Base-by-base conservation (phyloP, 2,113 vertebrate genomes). In the Tragelaphus imberbis region DNA sequence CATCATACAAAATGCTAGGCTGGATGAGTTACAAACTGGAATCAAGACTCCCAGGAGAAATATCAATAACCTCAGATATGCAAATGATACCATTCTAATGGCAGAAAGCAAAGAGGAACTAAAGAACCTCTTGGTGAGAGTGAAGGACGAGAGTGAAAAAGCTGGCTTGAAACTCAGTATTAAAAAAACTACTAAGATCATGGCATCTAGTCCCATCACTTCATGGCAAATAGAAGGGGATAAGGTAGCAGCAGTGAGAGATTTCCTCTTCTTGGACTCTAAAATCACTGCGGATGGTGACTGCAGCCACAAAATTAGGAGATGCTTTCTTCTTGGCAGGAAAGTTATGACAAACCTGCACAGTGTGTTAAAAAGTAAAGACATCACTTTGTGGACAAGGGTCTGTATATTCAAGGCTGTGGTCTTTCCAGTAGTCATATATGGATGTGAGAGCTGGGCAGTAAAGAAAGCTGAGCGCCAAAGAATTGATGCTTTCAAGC, bases 381-480 rank as follows among this genome's bases (percentile, higher is more conserved):
- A 68, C 33, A 68, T n/a, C 33, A 68, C 16, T 68, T 65, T 19
- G 63, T 4, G 0, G 0, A 68, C 16, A 68, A n/a, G 4, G 7
- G 63, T 9, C 63, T 8, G 1, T 68, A 2, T 68, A 68, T 17
- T 68, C 63, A n/a, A n/a, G 63, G 63, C 63, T 68, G 16, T n/a
- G 63, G 16, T n/a, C 8, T 68, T 68, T 2, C 63, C 16, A 68
- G 33, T 68, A 68, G 33, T 68, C 16, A n/a, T 19, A 19, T n/a
- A n/a, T 2, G 2, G 7, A 68, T n/a, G 33, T n/a, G 2, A 68
- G 33, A n/a, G 8, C 16, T 68, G 63, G 63, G n/a, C 16, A 19
- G 2, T 68, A n/a, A 68, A 68, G 63, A 68, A n/a, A n/a, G 63
- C 33, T 68, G 63, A n/a, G 63, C 0, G 0, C 33, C 16, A n/a